Evolutionary conservation across 2,888 invertebrate species (phyloP).

Genomic region (Pogonocherus hispidulus): DNA sequence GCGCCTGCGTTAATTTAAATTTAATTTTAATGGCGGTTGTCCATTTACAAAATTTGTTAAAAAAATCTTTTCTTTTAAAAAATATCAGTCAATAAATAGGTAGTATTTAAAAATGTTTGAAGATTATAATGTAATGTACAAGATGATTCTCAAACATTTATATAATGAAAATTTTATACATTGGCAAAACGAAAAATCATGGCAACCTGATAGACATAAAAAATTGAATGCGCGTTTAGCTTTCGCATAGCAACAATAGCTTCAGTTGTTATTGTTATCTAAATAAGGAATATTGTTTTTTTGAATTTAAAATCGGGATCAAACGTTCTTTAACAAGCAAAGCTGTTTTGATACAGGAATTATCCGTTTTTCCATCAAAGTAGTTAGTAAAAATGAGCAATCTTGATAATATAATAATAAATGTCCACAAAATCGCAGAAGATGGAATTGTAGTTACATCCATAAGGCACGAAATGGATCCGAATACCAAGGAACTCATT

Average conservation of each 20-base stretch:
- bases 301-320: conserved; percentile 37
- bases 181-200: neutral
- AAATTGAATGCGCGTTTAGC: neutral
- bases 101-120: too few relatives aligned
- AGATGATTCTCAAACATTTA: too few relatives aligned
- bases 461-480: conserved; percentile 57
- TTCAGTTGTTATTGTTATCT: conserved; percentile 30
- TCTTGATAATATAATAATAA: conserved; percentile 59
- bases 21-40: neutral
- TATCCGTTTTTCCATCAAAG: conserved; percentile 57
- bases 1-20: neutral
- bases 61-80: too few relatives aligned
- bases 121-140: too few relatives aligned
- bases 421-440: conserved; percentile 57
- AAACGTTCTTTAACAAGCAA: conserved; percentile 51
- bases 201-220: neutral
- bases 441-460: conserved; percentile 56
- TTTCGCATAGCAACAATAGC: conserved; percentile 8
- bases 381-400: conserved; percentile 60
- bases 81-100: too few relatives aligned
- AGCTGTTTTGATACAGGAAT: conserved; percentile 61
- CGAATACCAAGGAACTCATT: conserved; percentile 57
- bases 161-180: neutral
- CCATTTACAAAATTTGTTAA: neutral
- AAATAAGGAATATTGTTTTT: conserved; percentile 31